A percentile compares a stretch with the other conserved stretches of the same genome.
Conservation (phyloP, 2,888 invertebrate genomes). For the Sisyra nigra region DNA sequence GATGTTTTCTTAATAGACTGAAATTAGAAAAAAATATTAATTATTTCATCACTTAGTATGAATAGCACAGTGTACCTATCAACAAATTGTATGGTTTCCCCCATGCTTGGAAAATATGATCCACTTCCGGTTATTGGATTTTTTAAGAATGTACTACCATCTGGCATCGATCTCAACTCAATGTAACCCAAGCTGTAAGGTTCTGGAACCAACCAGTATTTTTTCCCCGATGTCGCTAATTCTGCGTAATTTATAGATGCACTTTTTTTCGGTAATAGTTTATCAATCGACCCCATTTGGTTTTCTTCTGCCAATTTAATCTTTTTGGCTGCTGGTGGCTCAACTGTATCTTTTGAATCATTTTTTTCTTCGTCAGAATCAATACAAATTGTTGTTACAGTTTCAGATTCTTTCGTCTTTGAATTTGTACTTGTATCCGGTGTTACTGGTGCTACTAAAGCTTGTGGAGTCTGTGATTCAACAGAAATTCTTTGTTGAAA, state of each 20-base stretch:
- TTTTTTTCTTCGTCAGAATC: not conserved
- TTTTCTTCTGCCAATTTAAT: not conserved
- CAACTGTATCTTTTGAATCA: too few species aligned
- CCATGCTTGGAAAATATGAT: slow-evolving; percentile 9
- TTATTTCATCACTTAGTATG: too few species aligned
- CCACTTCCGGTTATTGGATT: slow-evolving; percentile 11
- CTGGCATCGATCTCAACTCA: slow-evolving; percentile 8
- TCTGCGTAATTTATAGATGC: too few species aligned
- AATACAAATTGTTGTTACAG: not conserved
- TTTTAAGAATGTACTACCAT: slow-evolving; percentile 8
- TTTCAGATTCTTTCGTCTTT: not conserved
- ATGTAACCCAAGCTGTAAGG: slow-evolving; percentile 13
- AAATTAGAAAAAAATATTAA: slow-evolving; percentile 3
- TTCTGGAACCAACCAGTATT: slow-evolving; percentile 7
- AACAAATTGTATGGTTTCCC: slow-evolving; percentile 12
- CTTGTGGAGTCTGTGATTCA: too few species aligned
- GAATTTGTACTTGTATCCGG: too few species aligned
- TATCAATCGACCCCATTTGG: too few species aligned
- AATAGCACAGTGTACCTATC: slow-evolving; percentile 12
- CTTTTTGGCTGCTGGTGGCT: too few species aligned
- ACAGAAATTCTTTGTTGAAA: too few species aligned
- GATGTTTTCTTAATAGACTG: slow-evolving; percentile 9
- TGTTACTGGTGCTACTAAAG: too few species aligned
- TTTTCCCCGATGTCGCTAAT: too few species aligned
- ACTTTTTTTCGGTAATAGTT: too few species aligned